Evolutionary conservation across 2,888 invertebrate species (phyloP), one percentile per base, ranked within the genome.

Genomic region (Sinopyrophorus schimmeli): DNA sequence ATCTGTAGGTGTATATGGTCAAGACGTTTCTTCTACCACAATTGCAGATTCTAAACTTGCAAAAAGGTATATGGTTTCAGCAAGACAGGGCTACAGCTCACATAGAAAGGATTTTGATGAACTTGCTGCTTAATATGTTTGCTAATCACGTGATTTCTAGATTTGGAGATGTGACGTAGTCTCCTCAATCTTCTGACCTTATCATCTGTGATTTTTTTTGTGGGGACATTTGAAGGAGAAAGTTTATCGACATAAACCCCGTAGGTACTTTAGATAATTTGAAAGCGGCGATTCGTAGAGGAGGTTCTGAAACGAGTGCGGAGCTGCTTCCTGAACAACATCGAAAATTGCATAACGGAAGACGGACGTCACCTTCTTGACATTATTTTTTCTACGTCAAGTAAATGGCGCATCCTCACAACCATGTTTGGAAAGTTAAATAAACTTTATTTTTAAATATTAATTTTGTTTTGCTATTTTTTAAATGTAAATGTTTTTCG

Each of bases 201-300:
- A n/a, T n/a, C n/a, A 6, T 16, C 3, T 20, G 3, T n/a, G 35
- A 20, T 21, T 35, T 35, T 21, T 31, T 31, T 12, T 35, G 11
- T 35, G 35, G 20, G 6, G 35, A 3, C 17, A n/a, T 11, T 17
- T 31, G 5, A 17, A 17, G n/a, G 15, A 15, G 3, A 7, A n/a
- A n/a, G 9, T 15, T 31, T 12, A 31, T 10, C 4, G 17, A 14
- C 15, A 31, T 17, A 15, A 11, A 3, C 31, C 31, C 2, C 6
- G 31, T 3, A n/a, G n/a, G n/a, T n/a, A 31, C 16, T 5, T 17
- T 31, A 6, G 2, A 12, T 5, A 17, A 4, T n/a, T 17, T 31
- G 3, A 3, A n/a, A 15, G 17, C 15, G 15, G 16, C 15, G 3
- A 31, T 31, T 6, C 31, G 7, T 2, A 9, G 2, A 5, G 16